A percentile compares a stretch with the other conserved stretches of the same genome.
phyloP scores from a whole-genome alignment of 2,113 vertebrate species.

The Trachemys scripta region DNA sequence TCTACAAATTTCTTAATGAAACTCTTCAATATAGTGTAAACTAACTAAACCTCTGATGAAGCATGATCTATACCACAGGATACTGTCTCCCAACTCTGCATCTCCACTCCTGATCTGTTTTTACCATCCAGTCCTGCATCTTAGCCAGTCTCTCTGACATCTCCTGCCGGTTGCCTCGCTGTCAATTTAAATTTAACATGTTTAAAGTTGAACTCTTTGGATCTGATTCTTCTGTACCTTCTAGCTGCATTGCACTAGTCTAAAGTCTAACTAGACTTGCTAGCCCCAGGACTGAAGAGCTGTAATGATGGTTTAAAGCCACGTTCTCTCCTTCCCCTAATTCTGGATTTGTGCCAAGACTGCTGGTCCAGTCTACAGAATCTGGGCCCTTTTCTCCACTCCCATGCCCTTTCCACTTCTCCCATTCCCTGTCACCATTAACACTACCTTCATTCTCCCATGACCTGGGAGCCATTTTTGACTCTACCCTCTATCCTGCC shows the following conservation, averaged over 20 bases:
- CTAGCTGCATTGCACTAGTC: neutral
- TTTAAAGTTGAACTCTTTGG: neutral
- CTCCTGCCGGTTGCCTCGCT: neutral
- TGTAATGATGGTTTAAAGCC: neutral
- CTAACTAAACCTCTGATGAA: neutral
- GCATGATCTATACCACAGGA: neutral
- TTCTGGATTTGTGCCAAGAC: neutral
- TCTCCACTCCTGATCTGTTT: neutral
- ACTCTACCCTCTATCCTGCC: neutral
- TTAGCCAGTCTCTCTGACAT: constrained; percentile 8
- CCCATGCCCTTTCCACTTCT: neutral
- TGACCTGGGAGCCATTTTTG: neutral
- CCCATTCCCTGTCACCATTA: neutral
- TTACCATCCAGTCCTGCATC: neutral
- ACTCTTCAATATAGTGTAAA: neutral
- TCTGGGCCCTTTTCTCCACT: neutral
- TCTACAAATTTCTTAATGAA: neutral
- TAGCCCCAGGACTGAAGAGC: neutral
- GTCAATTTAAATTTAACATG: neutral
- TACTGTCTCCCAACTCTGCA: neutral
- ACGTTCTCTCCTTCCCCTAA: neutral
- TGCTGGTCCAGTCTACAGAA: neutral
- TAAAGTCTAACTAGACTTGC: neutral
- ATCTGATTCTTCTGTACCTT: neutral
- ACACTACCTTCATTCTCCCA: neutral